Evolutionary conservation across 2,888 invertebrate species (phyloP), one percentile per base, ranked within the genome.

Genomic region (Cryptus armator): DNA sequence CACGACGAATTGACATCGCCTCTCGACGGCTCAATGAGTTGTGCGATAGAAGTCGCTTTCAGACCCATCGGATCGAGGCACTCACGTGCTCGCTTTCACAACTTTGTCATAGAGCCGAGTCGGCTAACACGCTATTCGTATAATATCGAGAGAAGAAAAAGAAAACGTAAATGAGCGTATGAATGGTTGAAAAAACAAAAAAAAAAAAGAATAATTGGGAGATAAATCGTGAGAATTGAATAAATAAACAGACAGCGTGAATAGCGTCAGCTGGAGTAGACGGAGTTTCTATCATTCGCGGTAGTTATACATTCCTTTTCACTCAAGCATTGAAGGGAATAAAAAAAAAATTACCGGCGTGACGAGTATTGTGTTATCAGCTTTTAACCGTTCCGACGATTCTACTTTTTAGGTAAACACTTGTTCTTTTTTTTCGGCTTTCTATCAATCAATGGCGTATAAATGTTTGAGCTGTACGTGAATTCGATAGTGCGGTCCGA

Each of bases 61-160:
- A 78, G 44, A 10, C 64, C 53, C 32, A 14, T 70, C 32, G 62
- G 44, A 70, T 43, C 68, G 56, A 59, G 68, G 64, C 53, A 37
- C 37, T 68, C 59, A 43, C 51, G 51, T 66, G 76, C n/a, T 70
- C 37, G 72, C 71, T 84, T 81, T 80, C 74, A 76, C 48, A 85
- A 85, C 84, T 62, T 62, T 62, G n/a, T 32, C 32, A 62, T 29
- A 14, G 9, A 62, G 6, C 29, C 5, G 32, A 29, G 62, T 9
- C n/a, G 32, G 32, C 29, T 32, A 62, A 62, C 62, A 5, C 29
- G 62, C 10, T 4, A 62, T 29, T 12, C 14, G 14, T 14, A 62
- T 19, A 2, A 12, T 14, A 7, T 14, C 62, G 32, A 32, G 6
- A 29, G n/a, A 29, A 62, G 29, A 62, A 32, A 6, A 62, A 48